Percentiles rank a stretch among this genome's conserved stretches.
Evolutionary conservation across 2,888 invertebrate genomes (phyloP).

Genomic region (Leptinotarsa rubiginosa): DNA sequence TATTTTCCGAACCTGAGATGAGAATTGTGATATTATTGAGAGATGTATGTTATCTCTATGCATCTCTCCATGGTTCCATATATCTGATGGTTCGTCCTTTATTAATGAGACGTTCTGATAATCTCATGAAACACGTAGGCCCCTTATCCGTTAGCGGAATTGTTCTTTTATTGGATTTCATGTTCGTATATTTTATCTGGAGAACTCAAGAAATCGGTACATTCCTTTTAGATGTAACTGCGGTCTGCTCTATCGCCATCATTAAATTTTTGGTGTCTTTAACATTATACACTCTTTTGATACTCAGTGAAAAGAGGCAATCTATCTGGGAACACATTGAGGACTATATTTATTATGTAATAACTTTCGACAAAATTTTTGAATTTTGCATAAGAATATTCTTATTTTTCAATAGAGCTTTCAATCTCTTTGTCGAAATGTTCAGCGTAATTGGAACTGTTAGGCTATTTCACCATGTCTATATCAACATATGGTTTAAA

Average conservation of each 20-base stretch:
- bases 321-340: constrained; percentile 94
- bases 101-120: constrained; percentile 90
- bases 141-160: constrained; percentile 87
- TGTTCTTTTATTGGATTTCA: constrained; percentile 82
- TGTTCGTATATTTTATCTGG: constrained; percentile 84
- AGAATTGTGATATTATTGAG: constrained; percentile 87
- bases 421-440: constrained; percentile 93
- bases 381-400: constrained; percentile 96
- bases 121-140: constrained; percentile 83
- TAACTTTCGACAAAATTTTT: constrained; percentile 91
- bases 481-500: constrained; percentile 96
- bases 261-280: constrained; percentile 89
- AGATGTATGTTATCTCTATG: constrained; percentile 91
- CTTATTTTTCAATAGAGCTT: constrained; percentile 91
- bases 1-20: constrained; percentile 87
- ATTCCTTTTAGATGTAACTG: constrained; percentile 92
- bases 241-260: constrained; percentile 92
- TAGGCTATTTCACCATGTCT: constrained; percentile 97
- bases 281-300: constrained; percentile 88
- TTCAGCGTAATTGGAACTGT: constrained; percentile 93
- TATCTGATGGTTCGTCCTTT: constrained; percentile 93
- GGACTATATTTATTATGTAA: constrained; percentile 94
- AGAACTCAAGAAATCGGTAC: constrained; percentile 86
- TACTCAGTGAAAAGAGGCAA: constrained; percentile 87
- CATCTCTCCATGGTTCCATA: constrained; percentile 90